Percentiles rank a stretch among this genome's conserved stretches.
phyloP scores from a whole-genome alignment of 2,888 invertebrate species.

The Deilephila porcellus region DNA sequence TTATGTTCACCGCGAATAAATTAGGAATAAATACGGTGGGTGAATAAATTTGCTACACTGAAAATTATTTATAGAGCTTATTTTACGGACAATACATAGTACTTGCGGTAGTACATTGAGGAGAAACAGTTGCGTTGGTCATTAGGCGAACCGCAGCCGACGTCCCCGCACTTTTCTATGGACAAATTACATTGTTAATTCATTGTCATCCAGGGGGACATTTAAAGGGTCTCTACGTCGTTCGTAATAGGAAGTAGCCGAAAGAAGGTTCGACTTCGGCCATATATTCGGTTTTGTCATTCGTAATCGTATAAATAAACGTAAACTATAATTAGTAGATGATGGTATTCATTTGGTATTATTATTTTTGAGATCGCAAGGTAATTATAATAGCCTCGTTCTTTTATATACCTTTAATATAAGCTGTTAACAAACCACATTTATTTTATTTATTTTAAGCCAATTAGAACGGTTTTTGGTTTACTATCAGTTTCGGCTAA shows the following conservation, averaged over 20 bases:
- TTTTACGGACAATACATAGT: conserved; percentile 50
- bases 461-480: no score
- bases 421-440: no score
- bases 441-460: no score
- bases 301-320: no score
- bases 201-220: conserved; percentile 44
- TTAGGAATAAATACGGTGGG: conserved; percentile 32
- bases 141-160: conserved; percentile 55
- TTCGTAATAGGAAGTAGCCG: neutral
- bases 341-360: no score
- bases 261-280: neutral
- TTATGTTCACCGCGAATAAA: conserved; percentile 35
- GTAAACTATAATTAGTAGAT: no score
- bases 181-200: conserved; percentile 62
- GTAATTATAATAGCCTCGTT: no score
- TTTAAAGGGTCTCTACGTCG: neutral
- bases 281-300: neutral
- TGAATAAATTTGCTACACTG: conserved; percentile 36
- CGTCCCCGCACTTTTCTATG: conserved; percentile 47
- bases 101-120: conserved; percentile 54
- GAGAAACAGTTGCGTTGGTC: conserved; percentile 51
- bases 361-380: no score
- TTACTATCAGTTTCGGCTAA: no score
- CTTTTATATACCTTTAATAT: no score
- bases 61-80: conserved; percentile 48